Evolutionary conservation across 1,140 invertebrate species (phyloP).

Genomic region (Eubasilissa regina): DNA sequence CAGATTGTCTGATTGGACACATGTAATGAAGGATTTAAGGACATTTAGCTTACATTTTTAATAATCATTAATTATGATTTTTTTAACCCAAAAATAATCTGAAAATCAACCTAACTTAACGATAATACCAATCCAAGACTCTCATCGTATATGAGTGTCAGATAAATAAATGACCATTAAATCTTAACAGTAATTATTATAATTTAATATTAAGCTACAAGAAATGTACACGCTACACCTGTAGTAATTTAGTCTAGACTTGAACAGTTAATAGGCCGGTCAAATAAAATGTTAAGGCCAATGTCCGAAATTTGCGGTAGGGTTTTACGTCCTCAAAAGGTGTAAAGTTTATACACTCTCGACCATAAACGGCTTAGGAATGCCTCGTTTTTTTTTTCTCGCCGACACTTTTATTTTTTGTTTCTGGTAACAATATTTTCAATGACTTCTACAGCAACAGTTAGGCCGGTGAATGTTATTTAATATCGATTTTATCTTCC

Average conservation of each 20-base stretch:
- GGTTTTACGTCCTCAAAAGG: slow-evolving; percentile 41
- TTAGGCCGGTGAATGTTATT: slow-evolving; percentile 48
- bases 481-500: slow-evolving; percentile 52
- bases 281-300: slow-evolving; percentile 6
- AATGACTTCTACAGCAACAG: slow-evolving; percentile 56
- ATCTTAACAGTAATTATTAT: background rate
- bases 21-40: no score
- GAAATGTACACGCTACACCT: background rate
- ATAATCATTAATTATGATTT: no score
- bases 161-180: background rate
- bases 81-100: no score
- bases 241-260: background rate
- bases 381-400: slow-evolving; percentile 18
- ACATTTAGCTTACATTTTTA: no score
- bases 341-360: slow-evolving; percentile 47
- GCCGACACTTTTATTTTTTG: slow-evolving; percentile 6
- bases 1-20: background rate
- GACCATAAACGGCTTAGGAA: slow-evolving; percentile 45
- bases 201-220: background rate
- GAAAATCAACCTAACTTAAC: no score
- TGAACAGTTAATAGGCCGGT: slow-evolving; percentile 11
- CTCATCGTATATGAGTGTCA: no score
- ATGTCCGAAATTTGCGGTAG: slow-evolving; percentile 36
- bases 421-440: slow-evolving; percentile 45
- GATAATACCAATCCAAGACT: no score